These are phyloP conservation scores for Oreonectes daqikongensis DNA, from an alignment of 2,797 vertebrate genomes.

Conservation along the genomic window DNA sequence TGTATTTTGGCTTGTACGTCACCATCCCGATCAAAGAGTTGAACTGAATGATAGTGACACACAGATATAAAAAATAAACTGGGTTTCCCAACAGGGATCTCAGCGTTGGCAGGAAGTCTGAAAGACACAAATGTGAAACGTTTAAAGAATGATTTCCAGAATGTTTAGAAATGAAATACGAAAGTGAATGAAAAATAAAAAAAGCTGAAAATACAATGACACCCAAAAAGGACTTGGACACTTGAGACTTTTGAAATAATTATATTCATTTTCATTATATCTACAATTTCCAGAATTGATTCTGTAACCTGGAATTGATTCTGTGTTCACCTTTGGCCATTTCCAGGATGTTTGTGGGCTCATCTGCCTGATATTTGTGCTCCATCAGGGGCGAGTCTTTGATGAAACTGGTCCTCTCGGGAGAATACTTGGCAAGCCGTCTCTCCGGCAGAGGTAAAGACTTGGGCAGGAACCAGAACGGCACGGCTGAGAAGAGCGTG, in stretches of 20 bases:
- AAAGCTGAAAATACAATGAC: slow-evolving; percentile 22
- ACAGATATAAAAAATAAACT: slow-evolving; percentile 87
- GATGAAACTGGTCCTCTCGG: slow-evolving; percentile 87
- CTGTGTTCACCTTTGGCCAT: slow-evolving; percentile 82
- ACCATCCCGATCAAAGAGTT: slow-evolving; percentile 96
- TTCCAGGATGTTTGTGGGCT: slow-evolving; percentile 76
- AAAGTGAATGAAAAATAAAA: background rate
- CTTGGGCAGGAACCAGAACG: slow-evolving; percentile 94
- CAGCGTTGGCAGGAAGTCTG: slow-evolving; percentile 89
- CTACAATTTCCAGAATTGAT: no score
- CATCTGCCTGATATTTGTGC: slow-evolving; percentile 71
- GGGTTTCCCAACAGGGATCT: slow-evolving; percentile 87
- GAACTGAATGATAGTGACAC: slow-evolving; percentile 89
- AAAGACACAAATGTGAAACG: slow-evolving; percentile 57
- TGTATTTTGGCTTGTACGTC: slow-evolving; percentile 95
- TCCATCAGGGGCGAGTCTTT: slow-evolving; percentile 71
- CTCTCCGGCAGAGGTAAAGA: slow-evolving; percentile 75
- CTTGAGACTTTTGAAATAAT: background rate
- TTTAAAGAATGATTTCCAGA: slow-evolving; percentile 64
- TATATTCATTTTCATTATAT: no score
- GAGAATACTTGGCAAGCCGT: slow-evolving; percentile 76
- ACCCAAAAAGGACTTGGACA: background rate
- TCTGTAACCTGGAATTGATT: background rate
- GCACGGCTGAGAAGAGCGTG: slow-evolving; percentile 83
- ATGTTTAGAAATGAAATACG: slow-evolving; percentile 85